A percentile compares a stretch with the other conserved stretches of the same genome.
Conservation (phyloP, 53 echinoderm and acorn worm species). For the Antedon mediterranea region DNA sequence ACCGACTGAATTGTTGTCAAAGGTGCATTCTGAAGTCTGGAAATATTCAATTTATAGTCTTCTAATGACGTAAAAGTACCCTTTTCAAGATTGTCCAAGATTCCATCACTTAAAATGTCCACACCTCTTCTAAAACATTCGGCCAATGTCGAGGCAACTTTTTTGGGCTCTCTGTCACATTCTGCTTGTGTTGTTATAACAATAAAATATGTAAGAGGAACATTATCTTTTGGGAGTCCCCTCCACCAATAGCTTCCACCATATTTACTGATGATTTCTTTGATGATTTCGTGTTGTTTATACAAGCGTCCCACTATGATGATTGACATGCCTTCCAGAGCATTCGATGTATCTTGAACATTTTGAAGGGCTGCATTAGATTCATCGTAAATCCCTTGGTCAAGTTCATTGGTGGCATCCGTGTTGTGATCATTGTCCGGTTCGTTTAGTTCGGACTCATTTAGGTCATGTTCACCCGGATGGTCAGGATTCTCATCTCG, state of each 20-base stretch:
- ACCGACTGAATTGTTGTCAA: neutral
- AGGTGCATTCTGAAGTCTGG: neutral
- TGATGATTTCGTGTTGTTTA: neutral
- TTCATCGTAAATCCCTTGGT: constrained; percentile 1
- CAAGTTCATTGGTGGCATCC: neutral
- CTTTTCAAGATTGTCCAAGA: too few relatives aligned
- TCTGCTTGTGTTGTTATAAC: constrained; percentile 8
- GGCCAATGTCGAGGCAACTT: neutral
- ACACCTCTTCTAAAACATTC: constrained; percentile 7
- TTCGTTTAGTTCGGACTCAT: too few relatives aligned
- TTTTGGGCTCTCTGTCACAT: neutral
- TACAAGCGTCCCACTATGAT: neutral
- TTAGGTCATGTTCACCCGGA: too few relatives aligned
- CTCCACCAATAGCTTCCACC: constrained; percentile 4
- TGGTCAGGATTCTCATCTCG: too few relatives aligned
- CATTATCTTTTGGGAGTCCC: neutral
- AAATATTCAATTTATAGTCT: neutral
- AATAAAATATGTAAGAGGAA: constrained; percentile 4
- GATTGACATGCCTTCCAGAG: neutral
- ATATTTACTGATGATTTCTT: neutral
- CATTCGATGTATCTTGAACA: neutral
- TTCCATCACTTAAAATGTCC: neutral
- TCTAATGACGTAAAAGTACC: neutral
- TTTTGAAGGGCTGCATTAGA: neutral
- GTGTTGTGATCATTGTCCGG: too few relatives aligned